Evolutionary conservation across 1,140 invertebrate species (phyloP).

Genomic region (Drosophila eugracilis): DNA sequence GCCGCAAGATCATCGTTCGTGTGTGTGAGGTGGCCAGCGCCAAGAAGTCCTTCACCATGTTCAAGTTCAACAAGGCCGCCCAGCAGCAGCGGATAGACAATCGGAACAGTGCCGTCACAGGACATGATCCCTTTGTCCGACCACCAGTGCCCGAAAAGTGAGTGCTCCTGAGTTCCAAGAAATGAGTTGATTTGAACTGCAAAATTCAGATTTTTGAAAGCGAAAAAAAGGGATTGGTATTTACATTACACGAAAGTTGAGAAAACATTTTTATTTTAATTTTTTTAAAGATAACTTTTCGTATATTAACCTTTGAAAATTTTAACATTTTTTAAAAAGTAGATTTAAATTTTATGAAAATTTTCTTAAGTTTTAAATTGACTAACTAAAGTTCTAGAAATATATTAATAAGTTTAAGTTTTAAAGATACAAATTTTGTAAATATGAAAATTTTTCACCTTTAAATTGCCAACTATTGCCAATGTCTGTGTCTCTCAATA

Average conservation of each 20-base stretch:
- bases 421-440: not conserved
- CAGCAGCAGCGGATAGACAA: slow-evolving; percentile 88
- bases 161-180: slow-evolving; percentile 31
- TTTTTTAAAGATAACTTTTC: too few relatives aligned
- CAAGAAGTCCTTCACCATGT: slow-evolving; percentile 87
- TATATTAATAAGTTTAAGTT: too few relatives aligned
- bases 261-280: too few relatives aligned
- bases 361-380: too few relatives aligned
- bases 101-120: slow-evolving; percentile 88
- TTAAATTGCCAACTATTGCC: not conserved
- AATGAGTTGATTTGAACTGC: not conserved
- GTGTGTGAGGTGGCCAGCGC: slow-evolving; percentile 84
- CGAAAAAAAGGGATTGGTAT: too few relatives aligned
- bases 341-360: too few relatives aligned
- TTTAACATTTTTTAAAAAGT: too few relatives aligned
- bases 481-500: slow-evolving; percentile 29
- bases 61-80: slow-evolving; percentile 91
- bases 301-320: too few relatives aligned
- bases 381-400: too few relatives aligned
- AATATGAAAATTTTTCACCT: not conserved
- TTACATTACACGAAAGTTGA: too few relatives aligned
- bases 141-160: slow-evolving; percentile 87
- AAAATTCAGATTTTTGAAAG: not conserved
- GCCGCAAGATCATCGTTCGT: slow-evolving; percentile 84
- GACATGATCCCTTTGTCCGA: slow-evolving; percentile 91